Evolutionary conservation across 2,113 vertebrate genomes (phyloP).

Genomic region (Cyanoderma ruficeps): DNA sequence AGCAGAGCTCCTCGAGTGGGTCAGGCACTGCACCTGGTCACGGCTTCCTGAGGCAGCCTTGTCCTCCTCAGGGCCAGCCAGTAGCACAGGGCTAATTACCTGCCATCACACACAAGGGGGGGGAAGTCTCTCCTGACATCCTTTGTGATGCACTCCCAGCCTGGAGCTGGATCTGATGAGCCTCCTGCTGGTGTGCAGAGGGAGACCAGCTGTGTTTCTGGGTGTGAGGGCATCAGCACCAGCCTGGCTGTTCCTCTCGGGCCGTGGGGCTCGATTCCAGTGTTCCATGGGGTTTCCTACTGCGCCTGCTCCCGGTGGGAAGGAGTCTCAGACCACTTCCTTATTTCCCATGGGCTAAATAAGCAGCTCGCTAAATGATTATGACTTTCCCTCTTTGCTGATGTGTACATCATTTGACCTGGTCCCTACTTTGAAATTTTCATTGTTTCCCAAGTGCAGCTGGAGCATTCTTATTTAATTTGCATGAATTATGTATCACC

Average conservation of each 20-base stretch:
- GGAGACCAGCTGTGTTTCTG: not conserved
- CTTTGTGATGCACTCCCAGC: not conserved
- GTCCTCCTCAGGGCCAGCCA: not conserved
- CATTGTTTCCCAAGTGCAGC: not conserved
- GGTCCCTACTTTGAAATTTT: conserved; percentile 9
- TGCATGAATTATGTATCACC: conserved; percentile 7
- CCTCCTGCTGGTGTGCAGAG: not conserved
- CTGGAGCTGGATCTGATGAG: not conserved
- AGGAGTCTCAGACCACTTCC: not conserved
- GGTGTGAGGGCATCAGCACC: not conserved
- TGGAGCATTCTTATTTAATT: conserved; percentile 29
- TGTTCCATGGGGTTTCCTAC: not conserved
- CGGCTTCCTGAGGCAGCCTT: not conserved
- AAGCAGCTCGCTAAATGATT: not conserved
- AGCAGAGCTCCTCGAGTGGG: too few species aligned
- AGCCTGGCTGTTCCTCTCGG: not conserved
- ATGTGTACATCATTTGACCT: not conserved
- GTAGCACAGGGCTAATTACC: not conserved
- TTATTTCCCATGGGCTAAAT: not conserved
- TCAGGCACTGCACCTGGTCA: too few species aligned
- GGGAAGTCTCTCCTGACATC: not conserved
- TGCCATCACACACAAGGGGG: not conserved
- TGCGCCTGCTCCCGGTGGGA: rapidly evolving
- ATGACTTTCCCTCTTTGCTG: conserved; percentile 10
- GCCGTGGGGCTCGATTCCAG: rapidly evolving